Conservation (phyloP, 2,113 vertebrate species). For the Xenopus laevis region DNA sequence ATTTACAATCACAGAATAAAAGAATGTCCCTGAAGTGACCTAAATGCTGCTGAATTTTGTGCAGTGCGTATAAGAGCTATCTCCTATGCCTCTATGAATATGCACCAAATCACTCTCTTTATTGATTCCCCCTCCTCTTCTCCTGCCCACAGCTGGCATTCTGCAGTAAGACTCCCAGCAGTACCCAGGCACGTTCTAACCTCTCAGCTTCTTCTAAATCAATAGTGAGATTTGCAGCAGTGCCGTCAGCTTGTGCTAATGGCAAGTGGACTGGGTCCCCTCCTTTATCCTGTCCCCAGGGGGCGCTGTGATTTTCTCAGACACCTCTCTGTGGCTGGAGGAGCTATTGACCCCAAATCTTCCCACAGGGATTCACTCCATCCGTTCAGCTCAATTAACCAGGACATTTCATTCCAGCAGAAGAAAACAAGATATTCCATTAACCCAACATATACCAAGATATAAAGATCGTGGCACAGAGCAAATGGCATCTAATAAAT, state of each 20-base stretch:
- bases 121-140: conserved; percentile 41
- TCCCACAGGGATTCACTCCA: conserved; percentile 33
- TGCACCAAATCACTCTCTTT: conserved; percentile 13
- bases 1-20: no score
- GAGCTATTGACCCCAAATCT: conserved; percentile 39
- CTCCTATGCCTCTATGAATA: conserved; percentile 9
- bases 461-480: conserved; percentile 19
- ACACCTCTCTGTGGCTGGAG: conserved; percentile 17
- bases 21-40: not conserved
- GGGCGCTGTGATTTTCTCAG: conserved; percentile 27
- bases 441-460: not conserved
- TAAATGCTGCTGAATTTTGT: not conserved
- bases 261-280: conserved; percentile 18
- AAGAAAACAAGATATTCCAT: not conserved
- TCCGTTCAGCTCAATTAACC: conserved; percentile 35
- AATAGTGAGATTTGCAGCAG: conserved; percentile 50
- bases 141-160: conserved; percentile 46
- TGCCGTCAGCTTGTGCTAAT: conserved; percentile 31
- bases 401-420: conserved; percentile 40
- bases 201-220: conserved; percentile 50
- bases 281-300: conserved; percentile 18
- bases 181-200: conserved; percentile 47
- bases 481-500: no score
- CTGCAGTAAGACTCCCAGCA: conserved; percentile 43
- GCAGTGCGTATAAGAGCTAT: not conserved